phyloP scores from a whole-genome alignment of 2,113 vertebrate genomes.

The Geococcyx californianus region DNA sequence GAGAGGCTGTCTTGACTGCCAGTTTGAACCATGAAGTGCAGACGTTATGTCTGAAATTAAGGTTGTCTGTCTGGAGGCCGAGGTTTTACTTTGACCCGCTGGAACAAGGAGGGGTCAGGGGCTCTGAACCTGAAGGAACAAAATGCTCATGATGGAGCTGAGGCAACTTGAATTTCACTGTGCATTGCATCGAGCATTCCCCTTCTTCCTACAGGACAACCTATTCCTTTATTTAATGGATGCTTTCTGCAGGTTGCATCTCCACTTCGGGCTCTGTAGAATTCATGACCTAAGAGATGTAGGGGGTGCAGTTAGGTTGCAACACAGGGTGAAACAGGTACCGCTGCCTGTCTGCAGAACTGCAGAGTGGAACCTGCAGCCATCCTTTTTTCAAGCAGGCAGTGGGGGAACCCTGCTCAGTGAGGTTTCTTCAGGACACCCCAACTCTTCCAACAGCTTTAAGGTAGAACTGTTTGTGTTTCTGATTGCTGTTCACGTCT shows the following conservation, averaged over 20 bases:
- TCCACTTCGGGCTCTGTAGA: background rate
- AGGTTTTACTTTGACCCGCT: background rate
- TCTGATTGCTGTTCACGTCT: too few species aligned
- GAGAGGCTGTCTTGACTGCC: background rate
- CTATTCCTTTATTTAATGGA: background rate
- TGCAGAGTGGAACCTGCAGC: too few species aligned
- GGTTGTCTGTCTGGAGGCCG: background rate
- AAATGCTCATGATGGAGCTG: background rate
- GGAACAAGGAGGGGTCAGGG: background rate
- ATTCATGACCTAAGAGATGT: background rate
- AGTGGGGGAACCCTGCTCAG: accelerated
- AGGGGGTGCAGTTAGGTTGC: background rate
- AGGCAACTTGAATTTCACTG: background rate
- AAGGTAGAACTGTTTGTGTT: too few species aligned
- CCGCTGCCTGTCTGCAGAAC: background rate
- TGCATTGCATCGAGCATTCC: background rate
- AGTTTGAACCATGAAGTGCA: background rate
- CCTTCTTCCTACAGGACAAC: background rate
- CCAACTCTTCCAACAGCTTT: too few species aligned
- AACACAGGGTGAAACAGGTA: accelerated
- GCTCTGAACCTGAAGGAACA: background rate
- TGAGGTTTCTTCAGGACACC: too few species aligned
- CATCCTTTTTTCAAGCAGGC: too few species aligned
- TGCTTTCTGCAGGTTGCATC: background rate
- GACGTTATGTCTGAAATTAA: background rate